Evolutionary conservation across 2,113 vertebrate species (phyloP).

Genomic region (Cyanoramphus novaezelandiae): DNA sequence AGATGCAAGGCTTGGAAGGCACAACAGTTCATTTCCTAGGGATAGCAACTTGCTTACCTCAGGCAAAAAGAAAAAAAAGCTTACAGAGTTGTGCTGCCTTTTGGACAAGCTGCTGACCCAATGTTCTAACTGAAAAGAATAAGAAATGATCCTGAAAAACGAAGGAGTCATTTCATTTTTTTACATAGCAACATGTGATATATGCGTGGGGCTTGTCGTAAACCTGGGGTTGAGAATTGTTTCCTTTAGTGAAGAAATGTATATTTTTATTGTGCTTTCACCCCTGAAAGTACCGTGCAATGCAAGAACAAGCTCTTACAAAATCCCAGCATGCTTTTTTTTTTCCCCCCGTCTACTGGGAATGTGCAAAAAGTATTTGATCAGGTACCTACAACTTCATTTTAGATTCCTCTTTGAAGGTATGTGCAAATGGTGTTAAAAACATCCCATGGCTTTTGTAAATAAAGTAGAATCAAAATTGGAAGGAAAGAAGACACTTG

Average conservation of each 20-base stretch:
- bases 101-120: neutral
- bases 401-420: neutral
- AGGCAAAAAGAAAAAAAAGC: neutral
- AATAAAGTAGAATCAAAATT: neutral
- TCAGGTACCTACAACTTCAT: neutral
- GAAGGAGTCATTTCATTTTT: neutral
- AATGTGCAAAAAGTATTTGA: neutral
- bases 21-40: neutral
- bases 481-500: neutral
- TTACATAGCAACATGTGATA: neutral
- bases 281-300: neutral
- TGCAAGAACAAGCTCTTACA: neutral
- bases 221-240: neutral
- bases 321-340: neutral
- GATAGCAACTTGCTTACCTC: neutral
- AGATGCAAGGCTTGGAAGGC: neutral
- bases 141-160: neutral
- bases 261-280: neutral
- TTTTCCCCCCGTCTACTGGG: neutral
- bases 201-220: neutral
- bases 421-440: neutral
- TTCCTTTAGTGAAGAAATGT: neutral
- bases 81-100: neutral
- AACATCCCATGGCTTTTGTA: neutral
- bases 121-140: neutral